A percentile compares a stretch with the other conserved stretches of the same genome.
These are phyloP conservation scores for Hippopotamus amphibius DNA, from an alignment of 2,113 vertebrate species.

Conservation along the genomic window DNA sequence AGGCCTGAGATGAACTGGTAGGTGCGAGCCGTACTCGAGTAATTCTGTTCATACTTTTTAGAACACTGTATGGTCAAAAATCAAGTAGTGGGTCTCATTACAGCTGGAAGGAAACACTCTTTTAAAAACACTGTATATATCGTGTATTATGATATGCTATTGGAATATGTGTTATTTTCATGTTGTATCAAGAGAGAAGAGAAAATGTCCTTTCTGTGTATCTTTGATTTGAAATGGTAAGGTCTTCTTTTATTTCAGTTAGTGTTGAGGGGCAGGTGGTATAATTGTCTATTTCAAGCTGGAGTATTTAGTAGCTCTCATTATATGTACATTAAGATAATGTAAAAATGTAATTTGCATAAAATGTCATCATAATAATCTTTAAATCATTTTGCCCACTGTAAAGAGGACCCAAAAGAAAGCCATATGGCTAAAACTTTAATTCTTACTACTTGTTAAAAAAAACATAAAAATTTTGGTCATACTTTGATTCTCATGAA, in stretches of 20 bases:
- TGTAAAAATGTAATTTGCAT: slow-evolving; percentile 58
- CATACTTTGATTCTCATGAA: slow-evolving; percentile 44
- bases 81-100: background rate
- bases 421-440: slow-evolving; percentile 55
- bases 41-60: slow-evolving; percentile 27
- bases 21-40: background rate
- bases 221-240: slow-evolving; percentile 57
- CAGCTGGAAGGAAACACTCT: background rate
- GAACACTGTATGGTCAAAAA: background rate
- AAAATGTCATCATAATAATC: slow-evolving; percentile 56
- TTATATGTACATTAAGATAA: slow-evolving; percentile 57
- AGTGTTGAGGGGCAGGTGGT: slow-evolving; percentile 36
- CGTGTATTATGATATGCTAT: background rate
- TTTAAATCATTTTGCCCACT: slow-evolving; percentile 56
- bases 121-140: background rate
- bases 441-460: slow-evolving; percentile 41
- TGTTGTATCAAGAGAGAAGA: background rate
- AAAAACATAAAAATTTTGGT: background rate
- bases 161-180: slow-evolving; percentile 42
- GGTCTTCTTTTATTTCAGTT: slow-evolving; percentile 40
- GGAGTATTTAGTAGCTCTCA: slow-evolving; percentile 51
- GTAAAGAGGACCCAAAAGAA: slow-evolving; percentile 55
- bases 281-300: slow-evolving; percentile 42
- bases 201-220: slow-evolving; percentile 33
- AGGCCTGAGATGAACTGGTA: background rate